A percentile compares a stretch with the other conserved stretches of the same genome.
Conservation (phyloP, 2,113 vertebrate species). For the Petaurus breviceps region DNA sequence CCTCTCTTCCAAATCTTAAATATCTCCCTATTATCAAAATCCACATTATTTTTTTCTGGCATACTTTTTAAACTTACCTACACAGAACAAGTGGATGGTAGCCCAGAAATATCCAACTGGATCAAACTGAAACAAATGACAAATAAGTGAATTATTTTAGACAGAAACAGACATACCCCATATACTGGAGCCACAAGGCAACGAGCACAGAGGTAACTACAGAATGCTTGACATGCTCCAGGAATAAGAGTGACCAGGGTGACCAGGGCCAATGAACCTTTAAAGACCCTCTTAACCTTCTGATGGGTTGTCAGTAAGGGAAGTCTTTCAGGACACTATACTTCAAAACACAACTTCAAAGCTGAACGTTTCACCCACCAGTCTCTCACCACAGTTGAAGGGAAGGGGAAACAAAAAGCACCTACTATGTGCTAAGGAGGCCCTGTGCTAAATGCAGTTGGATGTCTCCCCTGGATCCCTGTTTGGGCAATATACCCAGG, state of each 20-base stretch:
- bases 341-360: background rate
- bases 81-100: conserved; percentile 88
- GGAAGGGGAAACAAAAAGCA: background rate
- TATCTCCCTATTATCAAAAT: background rate
- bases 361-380: background rate
- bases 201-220: background rate
- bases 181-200: background rate
- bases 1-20: background rate
- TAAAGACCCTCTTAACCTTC: no score
- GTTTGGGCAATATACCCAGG: background rate
- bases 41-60: background rate
- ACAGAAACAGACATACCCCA: background rate
- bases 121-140: conserved; percentile 89
- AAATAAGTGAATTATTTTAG: conserved; percentile 47
- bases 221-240: background rate
- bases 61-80: conserved; percentile 87
- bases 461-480: background rate
- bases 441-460: background rate
- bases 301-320: background rate
- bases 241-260: background rate
- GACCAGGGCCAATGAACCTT: background rate
- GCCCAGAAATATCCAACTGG: conserved; percentile 92
- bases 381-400: background rate
- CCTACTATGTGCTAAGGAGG: background rate
- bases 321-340: background rate